Evolutionary conservation across 1,140 invertebrate species (phyloP).

Genomic region (Coenobita brevimanus): DNA sequence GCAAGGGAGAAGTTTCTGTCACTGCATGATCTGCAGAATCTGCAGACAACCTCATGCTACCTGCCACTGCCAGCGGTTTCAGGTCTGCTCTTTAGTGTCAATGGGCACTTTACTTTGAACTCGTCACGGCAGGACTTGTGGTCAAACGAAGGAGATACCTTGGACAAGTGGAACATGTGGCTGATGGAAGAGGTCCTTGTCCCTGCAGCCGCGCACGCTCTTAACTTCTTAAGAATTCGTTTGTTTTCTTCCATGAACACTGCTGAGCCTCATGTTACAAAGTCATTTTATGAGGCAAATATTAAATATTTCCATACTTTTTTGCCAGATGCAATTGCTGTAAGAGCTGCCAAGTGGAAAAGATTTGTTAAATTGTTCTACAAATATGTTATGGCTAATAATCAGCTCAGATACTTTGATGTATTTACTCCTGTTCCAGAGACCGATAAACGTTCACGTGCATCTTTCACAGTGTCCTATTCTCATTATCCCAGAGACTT

Average conservation of each 20-base stretch:
- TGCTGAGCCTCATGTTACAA: background rate
- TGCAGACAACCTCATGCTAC: slow-evolving; percentile 35
- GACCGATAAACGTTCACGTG: background rate
- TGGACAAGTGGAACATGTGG: slow-evolving; percentile 30
- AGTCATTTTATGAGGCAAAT: background rate
- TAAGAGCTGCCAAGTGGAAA: background rate
- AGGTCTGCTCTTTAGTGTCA: slow-evolving; percentile 40
- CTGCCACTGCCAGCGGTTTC: slow-evolving; percentile 20
- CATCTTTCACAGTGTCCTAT: background rate
- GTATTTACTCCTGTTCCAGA: slow-evolving; percentile 37
- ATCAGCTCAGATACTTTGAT: slow-evolving; percentile 29
- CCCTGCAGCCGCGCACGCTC: slow-evolving; percentile 6
- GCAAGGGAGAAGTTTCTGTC: background rate
- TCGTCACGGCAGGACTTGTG: slow-evolving; percentile 26
- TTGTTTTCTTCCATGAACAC: background rate
- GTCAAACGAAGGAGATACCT: background rate
- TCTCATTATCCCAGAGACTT: too few relatives aligned
- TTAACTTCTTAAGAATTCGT: background rate
- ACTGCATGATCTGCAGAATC: background rate
- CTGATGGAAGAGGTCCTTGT: slow-evolving; percentile 32
- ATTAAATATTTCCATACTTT: background rate
- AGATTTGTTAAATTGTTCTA: slow-evolving; percentile 33
- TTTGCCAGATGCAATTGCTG: background rate
- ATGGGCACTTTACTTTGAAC: slow-evolving; percentile 39
- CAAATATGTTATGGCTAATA: background rate